These are phyloP conservation scores for Leptopilina syphax DNA, from an alignment of 2,888 invertebrate species.

Conservation along the genomic window DNA sequence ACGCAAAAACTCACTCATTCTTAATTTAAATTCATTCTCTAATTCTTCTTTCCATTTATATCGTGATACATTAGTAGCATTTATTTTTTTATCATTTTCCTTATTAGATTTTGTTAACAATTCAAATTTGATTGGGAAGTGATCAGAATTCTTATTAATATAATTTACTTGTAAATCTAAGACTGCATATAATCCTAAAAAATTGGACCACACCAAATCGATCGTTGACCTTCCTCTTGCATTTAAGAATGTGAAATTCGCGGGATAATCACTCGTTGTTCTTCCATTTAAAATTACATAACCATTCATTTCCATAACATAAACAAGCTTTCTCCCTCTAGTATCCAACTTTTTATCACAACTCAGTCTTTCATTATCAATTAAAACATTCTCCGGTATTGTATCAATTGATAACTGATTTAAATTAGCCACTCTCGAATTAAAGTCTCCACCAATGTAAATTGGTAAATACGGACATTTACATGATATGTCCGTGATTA, in stretches of 20 bases:
- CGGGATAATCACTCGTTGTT: background rate
- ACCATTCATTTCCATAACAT: background rate
- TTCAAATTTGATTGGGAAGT: background rate
- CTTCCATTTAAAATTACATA: slow-evolving; percentile 6
- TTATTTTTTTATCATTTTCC: background rate
- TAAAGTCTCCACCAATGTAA: background rate
- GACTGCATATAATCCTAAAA: background rate
- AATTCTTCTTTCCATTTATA: background rate
- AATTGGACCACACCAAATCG: background rate
- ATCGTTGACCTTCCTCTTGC: background rate
- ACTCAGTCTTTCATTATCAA: background rate
- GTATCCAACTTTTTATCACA: background rate
- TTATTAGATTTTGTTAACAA: background rate
- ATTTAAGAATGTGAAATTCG: background rate
- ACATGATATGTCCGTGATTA: background rate
- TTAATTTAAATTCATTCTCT: background rate
- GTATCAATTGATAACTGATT: background rate
- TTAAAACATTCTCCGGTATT: background rate
- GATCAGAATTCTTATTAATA: background rate
- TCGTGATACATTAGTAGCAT: background rate
- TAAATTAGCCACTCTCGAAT: background rate
- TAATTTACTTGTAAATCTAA: background rate
- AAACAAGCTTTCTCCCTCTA: background rate
- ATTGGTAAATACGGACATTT: background rate
- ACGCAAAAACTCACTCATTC: too few species aligned